A percentile compares a stretch with the other conserved stretches of the same genome.
Evolutionary conservation across 2,113 vertebrate species (phyloP).

Genomic region (Proteles cristata): DNA sequence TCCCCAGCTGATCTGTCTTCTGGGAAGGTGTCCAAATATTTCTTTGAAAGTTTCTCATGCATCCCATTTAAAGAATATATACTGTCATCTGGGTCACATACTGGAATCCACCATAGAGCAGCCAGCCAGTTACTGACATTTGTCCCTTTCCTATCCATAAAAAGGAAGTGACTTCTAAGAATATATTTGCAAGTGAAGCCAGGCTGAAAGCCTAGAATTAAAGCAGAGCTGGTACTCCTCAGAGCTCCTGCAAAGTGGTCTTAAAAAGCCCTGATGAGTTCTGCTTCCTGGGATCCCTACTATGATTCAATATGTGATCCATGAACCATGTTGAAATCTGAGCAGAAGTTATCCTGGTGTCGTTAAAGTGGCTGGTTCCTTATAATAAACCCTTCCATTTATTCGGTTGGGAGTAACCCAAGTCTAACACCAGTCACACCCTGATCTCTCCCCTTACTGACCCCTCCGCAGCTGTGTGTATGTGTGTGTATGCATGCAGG

Average conservation of each 20-base stretch:
- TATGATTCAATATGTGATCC: background rate
- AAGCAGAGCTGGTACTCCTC: background rate
- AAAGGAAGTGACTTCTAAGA: slow-evolving; percentile 57
- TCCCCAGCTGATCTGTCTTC: slow-evolving; percentile 63
- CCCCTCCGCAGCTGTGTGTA: background rate
- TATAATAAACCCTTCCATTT: background rate
- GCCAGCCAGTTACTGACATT: slow-evolving; percentile 47
- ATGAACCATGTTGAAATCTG: background rate
- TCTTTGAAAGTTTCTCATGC: slow-evolving; percentile 78
- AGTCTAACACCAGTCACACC: background rate
- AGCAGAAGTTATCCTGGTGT: background rate
- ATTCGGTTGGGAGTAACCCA: background rate
- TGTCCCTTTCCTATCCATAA: slow-evolving; percentile 38
- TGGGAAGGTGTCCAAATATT: slow-evolving; percentile 78
- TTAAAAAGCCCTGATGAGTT: background rate
- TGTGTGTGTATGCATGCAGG: background rate
- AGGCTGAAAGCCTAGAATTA: slow-evolving; percentile 17
- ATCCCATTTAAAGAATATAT: slow-evolving; percentile 72
- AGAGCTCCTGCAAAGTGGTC: background rate
- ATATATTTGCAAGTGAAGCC: slow-evolving; percentile 38
- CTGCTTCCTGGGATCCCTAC: background rate
- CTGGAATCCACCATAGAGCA: slow-evolving; percentile 41
- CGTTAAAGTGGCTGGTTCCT: background rate
- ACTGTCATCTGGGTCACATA: slow-evolving; percentile 68
- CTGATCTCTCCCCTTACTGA: background rate